These are phyloP conservation scores for Scomber japonicus DNA, from an alignment of 2,113 vertebrate genomes.

Conservation along the genomic window DNA sequence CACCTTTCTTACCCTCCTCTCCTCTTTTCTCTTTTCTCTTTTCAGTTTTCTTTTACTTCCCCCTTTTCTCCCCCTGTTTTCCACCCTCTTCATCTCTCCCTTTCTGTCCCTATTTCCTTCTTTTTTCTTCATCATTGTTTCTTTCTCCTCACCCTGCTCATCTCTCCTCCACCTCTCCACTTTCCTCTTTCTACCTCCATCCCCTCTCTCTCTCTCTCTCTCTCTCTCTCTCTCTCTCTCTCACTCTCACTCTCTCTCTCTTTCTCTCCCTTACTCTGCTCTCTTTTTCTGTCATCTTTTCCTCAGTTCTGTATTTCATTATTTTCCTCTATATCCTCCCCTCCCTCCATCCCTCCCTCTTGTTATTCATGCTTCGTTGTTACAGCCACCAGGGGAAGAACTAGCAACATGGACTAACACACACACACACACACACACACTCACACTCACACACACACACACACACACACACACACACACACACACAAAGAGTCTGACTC, in stretches of 20 bases:
- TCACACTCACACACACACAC: slow-evolving; percentile 19
- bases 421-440: slow-evolving; percentile 34
- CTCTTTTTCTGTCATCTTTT: too few species aligned
- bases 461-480: slow-evolving; percentile 7
- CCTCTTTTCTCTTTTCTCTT: neutral
- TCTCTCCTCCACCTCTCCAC: neutral
- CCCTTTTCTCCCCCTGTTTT: neutral
- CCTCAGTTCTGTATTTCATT: too few species aligned
- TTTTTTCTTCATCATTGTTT: too few species aligned
- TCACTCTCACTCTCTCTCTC: neutral
- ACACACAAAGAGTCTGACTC: slow-evolving; percentile 41
- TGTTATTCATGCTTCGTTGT: slow-evolving; percentile 70
- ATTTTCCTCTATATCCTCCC: neutral
- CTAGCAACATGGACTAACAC: slow-evolving; percentile 25
- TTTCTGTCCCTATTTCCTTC: too few species aligned
- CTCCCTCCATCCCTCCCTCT: neutral
- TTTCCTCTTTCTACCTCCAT: neutral
- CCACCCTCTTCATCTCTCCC: too few species aligned
- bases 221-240: neutral
- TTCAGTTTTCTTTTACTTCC: too few species aligned
- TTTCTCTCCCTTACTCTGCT: neutral
- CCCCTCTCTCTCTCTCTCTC: neutral
- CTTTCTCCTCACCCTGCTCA: neutral
- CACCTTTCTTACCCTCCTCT: neutral
- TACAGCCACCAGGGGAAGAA: slow-evolving; percentile 68